These are phyloP conservation scores for Lamellibrachia luymesi DNA, from an alignment of 1,140 invertebrate genomes.

Conservation along the genomic window DNA sequence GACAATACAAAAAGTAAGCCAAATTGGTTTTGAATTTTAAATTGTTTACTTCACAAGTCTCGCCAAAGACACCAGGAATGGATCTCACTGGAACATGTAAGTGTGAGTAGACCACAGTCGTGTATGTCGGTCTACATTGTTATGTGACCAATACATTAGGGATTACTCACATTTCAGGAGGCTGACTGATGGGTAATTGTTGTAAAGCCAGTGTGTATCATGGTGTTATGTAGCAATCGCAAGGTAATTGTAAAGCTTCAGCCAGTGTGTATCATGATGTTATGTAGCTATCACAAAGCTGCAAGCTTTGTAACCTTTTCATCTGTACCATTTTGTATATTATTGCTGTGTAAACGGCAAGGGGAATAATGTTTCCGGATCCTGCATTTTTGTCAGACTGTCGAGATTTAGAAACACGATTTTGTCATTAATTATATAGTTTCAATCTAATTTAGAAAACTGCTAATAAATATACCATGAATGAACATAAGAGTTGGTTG, in stretches of 20 bases:
- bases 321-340: neutral
- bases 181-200: too few species aligned
- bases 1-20: neutral
- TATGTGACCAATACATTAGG: too few species aligned
- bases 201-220: neutral
- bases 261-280: neutral
- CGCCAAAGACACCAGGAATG: neutral
- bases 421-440: neutral
- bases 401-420: neutral
- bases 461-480: neutral
- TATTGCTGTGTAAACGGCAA: neutral
- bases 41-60: neutral
- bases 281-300: neutral
- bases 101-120: neutral
- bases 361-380: neutral
- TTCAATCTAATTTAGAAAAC: neutral
- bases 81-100: neutral
- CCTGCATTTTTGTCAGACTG: neutral
- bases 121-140: too few species aligned
- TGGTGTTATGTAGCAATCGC: too few species aligned
- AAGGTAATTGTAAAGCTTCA: neutral
- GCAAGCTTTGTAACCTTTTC: neutral
- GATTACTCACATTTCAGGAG: too few species aligned
- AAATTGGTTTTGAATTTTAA: too few species aligned
- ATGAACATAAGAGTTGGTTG: neutral